Evolutionary conservation across 1,140 invertebrate species (phyloP).

Genomic region (Solenopsis fugax): DNA sequence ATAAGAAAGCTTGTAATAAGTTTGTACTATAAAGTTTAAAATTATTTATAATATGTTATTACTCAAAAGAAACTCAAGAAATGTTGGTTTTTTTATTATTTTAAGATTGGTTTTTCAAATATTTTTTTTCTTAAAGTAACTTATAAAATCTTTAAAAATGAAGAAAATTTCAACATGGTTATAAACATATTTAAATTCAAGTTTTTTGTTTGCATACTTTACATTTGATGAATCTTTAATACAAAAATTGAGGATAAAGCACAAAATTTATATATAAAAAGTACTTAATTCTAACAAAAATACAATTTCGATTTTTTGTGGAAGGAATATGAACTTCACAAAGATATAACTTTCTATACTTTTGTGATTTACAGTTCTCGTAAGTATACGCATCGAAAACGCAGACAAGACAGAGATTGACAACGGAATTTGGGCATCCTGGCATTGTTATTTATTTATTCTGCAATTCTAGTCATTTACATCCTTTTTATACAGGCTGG

Average conservation of each 20-base stretch:
- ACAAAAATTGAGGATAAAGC: neutral
- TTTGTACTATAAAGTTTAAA: too few relatives aligned
- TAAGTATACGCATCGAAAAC: constrained; percentile 79
- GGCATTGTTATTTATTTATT: constrained; percentile 87
- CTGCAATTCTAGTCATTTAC: constrained; percentile 87
- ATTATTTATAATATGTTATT: too few relatives aligned
- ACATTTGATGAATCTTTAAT: neutral
- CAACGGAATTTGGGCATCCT: constrained; percentile 88
- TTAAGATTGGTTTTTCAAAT: too few relatives aligned
- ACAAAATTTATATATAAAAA: neutral
- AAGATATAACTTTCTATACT: neutral
- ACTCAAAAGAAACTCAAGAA: too few relatives aligned
- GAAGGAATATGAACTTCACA: neutral
- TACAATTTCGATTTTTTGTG: neutral
- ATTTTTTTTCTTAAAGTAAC: too few relatives aligned
- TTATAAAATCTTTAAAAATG: too few relatives aligned
- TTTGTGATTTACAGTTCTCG: constrained; percentile 37
- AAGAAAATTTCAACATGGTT: too few relatives aligned
- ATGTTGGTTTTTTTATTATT: too few relatives aligned
- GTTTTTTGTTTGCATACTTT: neutral
- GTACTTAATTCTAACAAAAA: neutral
- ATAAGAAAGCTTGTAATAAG: neutral
- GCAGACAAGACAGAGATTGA: constrained; percentile 86
- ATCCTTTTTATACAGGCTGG: constrained; percentile 88
- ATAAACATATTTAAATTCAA: neutral